Conservation (phyloP, 2,113 vertebrate genomes). For the mouse (Mus musculus) region GRCm39 chr16:73777001-73777500, state of each 20-base stretch:
- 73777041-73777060: conserved; percentile 65
- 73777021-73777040: conserved; percentile 57
- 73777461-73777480: neutral
- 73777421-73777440: neutral
- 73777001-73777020: neutral
- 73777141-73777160: conserved; percentile 88
- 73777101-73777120: conserved; percentile 84
- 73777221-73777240: conserved; percentile 85
- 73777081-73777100: conserved; percentile 66
- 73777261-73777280: conserved; percentile 88
- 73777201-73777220: conserved; percentile 85
- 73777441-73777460: conserved; percentile 27
- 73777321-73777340: conserved; percentile 75
- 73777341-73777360: conserved; percentile 28
- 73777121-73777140: conserved; percentile 85
- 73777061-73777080: conserved; percentile 73
- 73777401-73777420: neutral
- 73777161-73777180: conserved; percentile 85
- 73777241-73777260: conserved; percentile 90
- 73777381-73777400: neutral
- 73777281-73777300: conserved; percentile 83
- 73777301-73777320: conserved; percentile 84
- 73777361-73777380: conserved; percentile 15
- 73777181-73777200: conserved; percentile 84
- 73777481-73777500: neutral